phyloP scores from a whole-genome alignment of 2,888 invertebrate genomes.

The Chaetoderma sp. region DNA sequence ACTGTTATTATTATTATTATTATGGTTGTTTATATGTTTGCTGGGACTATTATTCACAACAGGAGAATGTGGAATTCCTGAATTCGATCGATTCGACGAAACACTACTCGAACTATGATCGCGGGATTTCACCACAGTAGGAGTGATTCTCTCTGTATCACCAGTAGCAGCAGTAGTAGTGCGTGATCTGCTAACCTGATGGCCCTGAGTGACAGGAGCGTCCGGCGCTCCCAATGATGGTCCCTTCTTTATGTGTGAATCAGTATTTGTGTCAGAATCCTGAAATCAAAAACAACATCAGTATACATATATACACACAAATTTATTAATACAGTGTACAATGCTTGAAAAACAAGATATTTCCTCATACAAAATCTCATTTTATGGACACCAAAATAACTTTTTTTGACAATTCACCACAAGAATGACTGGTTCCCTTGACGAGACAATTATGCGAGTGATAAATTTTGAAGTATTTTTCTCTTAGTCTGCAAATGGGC shows the following conservation, averaged over 20 bases:
- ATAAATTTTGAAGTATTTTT: too few species aligned
- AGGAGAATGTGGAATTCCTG: background rate
- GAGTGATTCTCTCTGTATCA: too few species aligned
- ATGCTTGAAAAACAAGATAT: too few species aligned
- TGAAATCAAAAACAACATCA: slow-evolving; percentile 22
- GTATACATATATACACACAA: background rate
- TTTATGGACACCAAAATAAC: too few species aligned
- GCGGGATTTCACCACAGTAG: slow-evolving; percentile 41
- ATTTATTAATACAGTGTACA: too few species aligned
- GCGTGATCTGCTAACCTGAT: slow-evolving; percentile 30
- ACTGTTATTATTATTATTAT: slow-evolving; percentile 1
- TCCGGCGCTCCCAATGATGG: slow-evolving; percentile 29
- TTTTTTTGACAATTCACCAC: too few species aligned
- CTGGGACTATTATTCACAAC: background rate
- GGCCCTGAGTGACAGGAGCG: slow-evolving; percentile 33
- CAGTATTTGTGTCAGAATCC: slow-evolving; percentile 42
- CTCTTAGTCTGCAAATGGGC: too few species aligned
- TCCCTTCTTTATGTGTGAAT: slow-evolving; percentile 14
- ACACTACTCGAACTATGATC: slow-evolving; percentile 58
- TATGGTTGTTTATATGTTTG: background rate
- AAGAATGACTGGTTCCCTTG: too few species aligned
- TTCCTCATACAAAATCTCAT: too few species aligned
- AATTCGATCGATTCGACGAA: slow-evolving; percentile 48
- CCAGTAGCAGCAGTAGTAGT: slow-evolving; percentile 19
- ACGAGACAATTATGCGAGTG: too few species aligned